Evolutionary conservation across 1,140 invertebrate genomes (phyloP).

Genomic region (Thaumetopoea pityocampa): DNA sequence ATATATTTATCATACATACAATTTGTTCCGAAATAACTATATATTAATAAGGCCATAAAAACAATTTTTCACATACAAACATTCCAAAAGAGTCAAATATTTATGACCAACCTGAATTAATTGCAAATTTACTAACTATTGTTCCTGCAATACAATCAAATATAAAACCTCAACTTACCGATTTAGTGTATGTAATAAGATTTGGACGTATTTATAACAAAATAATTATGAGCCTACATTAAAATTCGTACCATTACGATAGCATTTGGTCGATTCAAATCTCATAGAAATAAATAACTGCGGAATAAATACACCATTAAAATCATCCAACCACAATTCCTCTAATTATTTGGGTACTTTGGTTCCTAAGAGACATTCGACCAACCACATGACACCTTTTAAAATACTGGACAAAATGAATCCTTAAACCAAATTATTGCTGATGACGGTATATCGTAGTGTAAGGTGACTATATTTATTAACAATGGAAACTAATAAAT

Average conservation of each 20-base stretch:
- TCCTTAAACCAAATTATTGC: constrained; percentile 60
- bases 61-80: constrained; percentile 47
- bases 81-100: constrained; percentile 18
- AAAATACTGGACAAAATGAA: constrained; percentile 54
- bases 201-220: constrained; percentile 26
- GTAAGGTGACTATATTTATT: constrained; percentile 56
- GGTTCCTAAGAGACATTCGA: constrained; percentile 48
- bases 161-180: constrained; percentile 27
- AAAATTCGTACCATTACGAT: constrained; percentile 19
- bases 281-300: constrained; percentile 26
- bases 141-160: constrained; percentile 29
- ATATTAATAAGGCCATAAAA: constrained; percentile 57
- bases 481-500: constrained; percentile 72
- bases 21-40: constrained; percentile 25
- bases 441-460: constrained; percentile 50
- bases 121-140: constrained; percentile 58
- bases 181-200: constrained; percentile 23
- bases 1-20: constrained; percentile 24
- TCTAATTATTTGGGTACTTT: constrained; percentile 38
- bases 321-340: constrained; percentile 18
- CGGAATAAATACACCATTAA: constrained; percentile 16
- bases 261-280: constrained; percentile 26
- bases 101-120: constrained; percentile 42
- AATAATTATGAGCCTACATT: constrained; percentile 20
- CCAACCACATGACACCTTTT: constrained; percentile 28